A percentile compares a stretch with the other conserved stretches of the same genome.
phyloP scores from a whole-genome alignment of 2,888 invertebrate species.

The Patella caerulea region DNA sequence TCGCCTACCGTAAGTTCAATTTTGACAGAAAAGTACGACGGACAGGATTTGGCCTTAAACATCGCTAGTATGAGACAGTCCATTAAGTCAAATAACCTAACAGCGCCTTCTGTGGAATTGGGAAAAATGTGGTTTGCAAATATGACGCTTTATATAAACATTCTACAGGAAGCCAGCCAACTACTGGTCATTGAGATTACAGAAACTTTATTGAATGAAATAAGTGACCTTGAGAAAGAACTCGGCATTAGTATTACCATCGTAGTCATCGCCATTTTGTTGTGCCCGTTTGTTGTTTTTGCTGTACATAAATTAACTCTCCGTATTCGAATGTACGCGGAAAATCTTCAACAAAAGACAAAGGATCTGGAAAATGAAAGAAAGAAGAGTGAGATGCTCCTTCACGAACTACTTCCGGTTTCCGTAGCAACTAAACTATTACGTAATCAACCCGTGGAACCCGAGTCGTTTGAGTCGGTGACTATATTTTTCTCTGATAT shows the following conservation, averaged over 20 bases:
- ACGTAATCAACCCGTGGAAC: slow-evolving; percentile 37
- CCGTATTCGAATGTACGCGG: slow-evolving; percentile 30
- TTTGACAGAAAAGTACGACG: slow-evolving; percentile 11
- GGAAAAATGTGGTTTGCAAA: slow-evolving; percentile 27
- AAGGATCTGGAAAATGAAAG: slow-evolving; percentile 42
- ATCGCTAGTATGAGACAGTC: slow-evolving; percentile 6
- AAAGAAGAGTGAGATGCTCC: slow-evolving; percentile 42
- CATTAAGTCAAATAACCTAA: slow-evolving; percentile 15
- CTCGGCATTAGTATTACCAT: slow-evolving; percentile 22
- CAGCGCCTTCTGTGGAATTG: slow-evolving; percentile 9
- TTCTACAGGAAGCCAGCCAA: slow-evolving; percentile 19
- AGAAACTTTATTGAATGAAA: neutral
- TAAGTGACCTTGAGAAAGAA: neutral
- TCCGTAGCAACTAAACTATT: slow-evolving; percentile 43
- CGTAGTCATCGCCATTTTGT: slow-evolving; percentile 34
- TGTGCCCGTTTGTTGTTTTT: slow-evolving; percentile 38
- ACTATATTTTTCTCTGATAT: slow-evolving; percentile 50
- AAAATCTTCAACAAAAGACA: slow-evolving; percentile 37
- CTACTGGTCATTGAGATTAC: slow-evolving; percentile 16
- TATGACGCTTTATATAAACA: slow-evolving; percentile 29
- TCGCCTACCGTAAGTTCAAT: neutral
- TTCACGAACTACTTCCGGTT: slow-evolving; percentile 46
- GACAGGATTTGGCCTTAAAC: neutral
- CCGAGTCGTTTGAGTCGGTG: slow-evolving; percentile 39
- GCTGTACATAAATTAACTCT: slow-evolving; percentile 33